Conservation (phyloP, 2,113 vertebrate species). For the Brachypteracias leptosomus region DNA sequence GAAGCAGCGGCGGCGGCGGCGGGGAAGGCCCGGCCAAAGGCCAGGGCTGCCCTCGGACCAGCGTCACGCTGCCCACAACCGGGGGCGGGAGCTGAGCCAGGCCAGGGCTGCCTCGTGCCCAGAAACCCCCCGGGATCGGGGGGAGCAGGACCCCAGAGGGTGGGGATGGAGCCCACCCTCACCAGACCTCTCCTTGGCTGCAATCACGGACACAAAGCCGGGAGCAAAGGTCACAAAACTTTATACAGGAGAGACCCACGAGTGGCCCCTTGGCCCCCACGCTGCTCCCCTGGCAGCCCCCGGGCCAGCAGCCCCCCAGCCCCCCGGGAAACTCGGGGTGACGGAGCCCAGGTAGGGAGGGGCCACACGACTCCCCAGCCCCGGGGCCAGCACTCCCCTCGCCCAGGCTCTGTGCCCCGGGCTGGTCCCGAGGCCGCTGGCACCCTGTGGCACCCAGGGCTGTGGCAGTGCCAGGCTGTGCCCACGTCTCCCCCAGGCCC, state of each 20-base stretch:
- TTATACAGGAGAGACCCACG: slow-evolving; percentile 25
- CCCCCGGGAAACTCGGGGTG: not conserved
- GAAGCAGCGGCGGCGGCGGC: not conserved
- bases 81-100: not conserved
- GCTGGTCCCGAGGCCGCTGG: not conserved
- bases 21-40: slow-evolving; percentile 8
- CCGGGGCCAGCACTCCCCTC: not conserved
- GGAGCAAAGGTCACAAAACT: slow-evolving; percentile 45
- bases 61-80: not conserved
- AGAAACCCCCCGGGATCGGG: not conserved
- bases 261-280: not conserved
- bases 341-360: not conserved
- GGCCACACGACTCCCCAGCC: rapidly evolving
- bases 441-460: rapidly evolving
- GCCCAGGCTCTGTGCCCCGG: not conserved
- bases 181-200: rapidly evolving
- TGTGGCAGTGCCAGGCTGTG: not conserved
- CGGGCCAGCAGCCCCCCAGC: not conserved
- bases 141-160: not conserved
- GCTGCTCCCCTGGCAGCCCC: rapidly evolving
- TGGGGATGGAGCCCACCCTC: rapidly evolving
- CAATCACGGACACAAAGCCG: rapidly evolving
- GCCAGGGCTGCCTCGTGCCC: not conserved
- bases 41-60: not conserved
- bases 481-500: rapidly evolving